Base-by-base conservation (phyloP, 1,140 invertebrate genomes). In the Agrypnia vestita region DNA sequence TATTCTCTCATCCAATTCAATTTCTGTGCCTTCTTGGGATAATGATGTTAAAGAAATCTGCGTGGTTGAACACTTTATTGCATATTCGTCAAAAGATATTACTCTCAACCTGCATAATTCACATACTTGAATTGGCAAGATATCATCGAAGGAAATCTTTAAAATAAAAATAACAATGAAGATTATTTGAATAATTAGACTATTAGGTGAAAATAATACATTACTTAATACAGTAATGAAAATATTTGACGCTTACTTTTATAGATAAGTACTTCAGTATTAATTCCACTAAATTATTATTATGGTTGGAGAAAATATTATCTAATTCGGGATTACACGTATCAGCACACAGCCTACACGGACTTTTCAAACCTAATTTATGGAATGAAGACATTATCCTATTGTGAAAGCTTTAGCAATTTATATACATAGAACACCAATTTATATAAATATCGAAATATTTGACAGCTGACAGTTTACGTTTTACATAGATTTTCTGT, bases 221-320 rank as follows among this genome's bases (percentile, higher is more conserved):
- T n/a, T n/a, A 61, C 17, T 3, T 4, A 61, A 15, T 19, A 17
- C 56, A 3, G 17, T 15, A 21, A 1, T 61, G 9, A 15, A 61
- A 61, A 7, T 11, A 13, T 15, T 15, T 7, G 4, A 61, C 4
- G 1, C 13, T 44, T 76, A 76, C 73, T 43, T 59, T 47, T n/a
- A 76, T 76, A 15, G 53, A 43, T 17, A 76, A 61, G 61, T 76
- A 76, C 25, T 76, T 76, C 7, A 59, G 9, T 44, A 76, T 59
- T 3, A 44, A 12, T 4, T 76, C 44, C 43, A 21, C 21, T 47
- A 76, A 61, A n/a, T 76, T 43, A 43, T 13, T 44, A 13, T 25
- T 12, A 62, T 46, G 35, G 61, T 46, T 43, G 53, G 11, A 61
- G 17, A 19, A 62, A 47, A 76, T 10, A 46, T n/a, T 76, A 62